These are phyloP conservation scores for Cheilosia scutellata DNA, from an alignment of 2,888 invertebrate genomes.

Conservation along the genomic window DNA sequence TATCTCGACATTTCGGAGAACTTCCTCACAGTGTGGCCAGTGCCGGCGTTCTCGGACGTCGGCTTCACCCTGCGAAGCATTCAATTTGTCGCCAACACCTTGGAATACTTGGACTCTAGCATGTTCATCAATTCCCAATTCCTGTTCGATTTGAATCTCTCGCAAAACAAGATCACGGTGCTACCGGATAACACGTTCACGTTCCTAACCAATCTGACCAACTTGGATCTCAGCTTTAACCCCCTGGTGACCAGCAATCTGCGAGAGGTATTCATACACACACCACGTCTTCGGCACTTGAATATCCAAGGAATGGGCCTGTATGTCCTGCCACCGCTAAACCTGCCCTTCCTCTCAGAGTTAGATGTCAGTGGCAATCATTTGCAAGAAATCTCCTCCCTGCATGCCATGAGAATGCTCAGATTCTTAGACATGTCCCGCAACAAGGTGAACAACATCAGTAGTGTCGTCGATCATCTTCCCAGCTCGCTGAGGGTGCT, in stretches of 20 bases:
- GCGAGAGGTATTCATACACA: slow-evolving; percentile 94
- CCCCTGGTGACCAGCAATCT: slow-evolving; percentile 92
- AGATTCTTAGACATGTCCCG: slow-evolving; percentile 90
- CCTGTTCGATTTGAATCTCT: slow-evolving; percentile 90
- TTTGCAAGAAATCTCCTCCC: slow-evolving; percentile 89
- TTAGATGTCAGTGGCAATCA: slow-evolving; percentile 92
- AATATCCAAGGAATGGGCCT: slow-evolving; percentile 91
- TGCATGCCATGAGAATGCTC: slow-evolving; percentile 89
- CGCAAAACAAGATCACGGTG: slow-evolving; percentile 92
- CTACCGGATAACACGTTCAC: slow-evolving; percentile 95
- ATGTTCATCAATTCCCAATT: slow-evolving; percentile 94
- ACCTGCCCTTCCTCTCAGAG: slow-evolving; percentile 90
- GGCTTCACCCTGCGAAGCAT: slow-evolving; percentile 91
- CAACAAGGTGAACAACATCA: slow-evolving; percentile 91
- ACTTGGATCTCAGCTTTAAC: slow-evolving; percentile 92
- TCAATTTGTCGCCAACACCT: slow-evolving; percentile 90
- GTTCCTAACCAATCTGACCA: slow-evolving; percentile 90
- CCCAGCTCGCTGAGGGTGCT: slow-evolving; percentile 90
- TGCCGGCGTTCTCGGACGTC: slow-evolving; percentile 90
- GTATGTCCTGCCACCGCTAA: slow-evolving; percentile 90
- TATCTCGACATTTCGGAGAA: slow-evolving; percentile 92
- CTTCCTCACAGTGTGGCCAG: slow-evolving; percentile 91
- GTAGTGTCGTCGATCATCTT: slow-evolving; percentile 90
- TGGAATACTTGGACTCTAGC: slow-evolving; percentile 94
- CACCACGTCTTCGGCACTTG: slow-evolving; percentile 91